These are phyloP conservation scores for Parnassius smintheus DNA, from an alignment of 2,888 invertebrate genomes.

Conservation along the genomic window DNA sequence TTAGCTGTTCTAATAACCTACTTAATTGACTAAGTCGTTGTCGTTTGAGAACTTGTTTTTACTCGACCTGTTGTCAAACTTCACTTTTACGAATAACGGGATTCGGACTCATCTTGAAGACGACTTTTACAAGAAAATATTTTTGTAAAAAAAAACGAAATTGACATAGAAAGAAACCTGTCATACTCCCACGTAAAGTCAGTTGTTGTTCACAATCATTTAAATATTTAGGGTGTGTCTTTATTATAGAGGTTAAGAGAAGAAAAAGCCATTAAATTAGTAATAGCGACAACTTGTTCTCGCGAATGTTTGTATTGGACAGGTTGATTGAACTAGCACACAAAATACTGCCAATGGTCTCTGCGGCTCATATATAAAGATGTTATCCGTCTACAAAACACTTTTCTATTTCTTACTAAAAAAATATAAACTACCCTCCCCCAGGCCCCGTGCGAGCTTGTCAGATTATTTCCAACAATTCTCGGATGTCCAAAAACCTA, in stretches of 20 bases:
- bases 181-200: constrained; percentile 48
- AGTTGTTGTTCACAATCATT: constrained; percentile 32
- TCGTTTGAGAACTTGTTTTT: constrained; percentile 41
- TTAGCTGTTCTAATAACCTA: constrained; percentile 44
- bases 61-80: constrained; percentile 54
- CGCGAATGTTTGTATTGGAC: no score
- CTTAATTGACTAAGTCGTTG: constrained; percentile 45
- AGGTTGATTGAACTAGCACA: no score
- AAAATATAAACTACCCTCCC: no score
- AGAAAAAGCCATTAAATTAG: not conserved
- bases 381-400: no score
- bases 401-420: no score
- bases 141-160: constrained; percentile 51
- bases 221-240: constrained; percentile 19
- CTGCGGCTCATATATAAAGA: no score
- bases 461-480: no score
- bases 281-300: not conserved
- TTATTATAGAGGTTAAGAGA: constrained; percentile 8
- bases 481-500: no score
- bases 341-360: no score
- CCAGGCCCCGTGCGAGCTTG: no score
- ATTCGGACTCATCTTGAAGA: constrained; percentile 46
- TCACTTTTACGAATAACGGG: constrained; percentile 61
- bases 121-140: constrained; percentile 29
- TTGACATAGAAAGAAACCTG: constrained; percentile 63